phyloP scores from a whole-genome alignment of 2,797 vertebrate genomes.

The Cynopterus sphinx region DNA sequence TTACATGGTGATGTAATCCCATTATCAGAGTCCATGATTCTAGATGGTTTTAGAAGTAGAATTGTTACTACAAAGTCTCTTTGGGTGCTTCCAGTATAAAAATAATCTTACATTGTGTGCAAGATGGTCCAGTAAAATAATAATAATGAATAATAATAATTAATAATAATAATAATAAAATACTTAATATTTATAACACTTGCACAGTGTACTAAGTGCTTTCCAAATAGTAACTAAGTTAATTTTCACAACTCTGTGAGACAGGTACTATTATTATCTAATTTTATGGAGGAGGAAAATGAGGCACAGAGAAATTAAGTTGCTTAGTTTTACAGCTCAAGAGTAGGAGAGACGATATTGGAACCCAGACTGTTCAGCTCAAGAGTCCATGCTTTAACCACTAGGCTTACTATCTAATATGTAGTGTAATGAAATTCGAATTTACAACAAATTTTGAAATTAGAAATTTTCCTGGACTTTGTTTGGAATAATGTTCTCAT shows the following conservation, averaged over 20 bases:
- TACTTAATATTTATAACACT: background rate
- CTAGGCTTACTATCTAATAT: background rate
- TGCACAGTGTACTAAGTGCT: conserved; percentile 10
- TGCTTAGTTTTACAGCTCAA: background rate
- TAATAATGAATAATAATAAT: background rate
- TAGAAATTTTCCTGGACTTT: background rate
- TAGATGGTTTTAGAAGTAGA: conserved; percentile 16
- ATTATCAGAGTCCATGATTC: background rate
- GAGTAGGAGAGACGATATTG: background rate
- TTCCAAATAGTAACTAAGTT: conserved; percentile 11
- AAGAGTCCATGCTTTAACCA: background rate
- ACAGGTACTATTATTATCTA: background rate
- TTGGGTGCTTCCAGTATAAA: background rate
- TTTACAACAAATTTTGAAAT: background rate
- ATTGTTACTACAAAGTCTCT: conserved; percentile 31
- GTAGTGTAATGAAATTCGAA: background rate
- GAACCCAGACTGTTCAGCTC: background rate
- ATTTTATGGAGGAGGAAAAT: conserved; percentile 4
- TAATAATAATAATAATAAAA: background rate
- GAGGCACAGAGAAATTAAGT: background rate
- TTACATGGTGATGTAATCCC: background rate
- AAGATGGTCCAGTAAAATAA: background rate
- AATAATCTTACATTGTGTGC: background rate
- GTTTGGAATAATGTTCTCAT: conserved; percentile 25
- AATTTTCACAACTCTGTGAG: conserved; percentile 4